A percentile compares a stretch with the other conserved stretches of the same genome.
These are phyloP conservation scores for Epizoanthus illoricatus DNA, from an alignment of 92 coral and sea anemone genomes.

Conservation along the genomic window DNA sequence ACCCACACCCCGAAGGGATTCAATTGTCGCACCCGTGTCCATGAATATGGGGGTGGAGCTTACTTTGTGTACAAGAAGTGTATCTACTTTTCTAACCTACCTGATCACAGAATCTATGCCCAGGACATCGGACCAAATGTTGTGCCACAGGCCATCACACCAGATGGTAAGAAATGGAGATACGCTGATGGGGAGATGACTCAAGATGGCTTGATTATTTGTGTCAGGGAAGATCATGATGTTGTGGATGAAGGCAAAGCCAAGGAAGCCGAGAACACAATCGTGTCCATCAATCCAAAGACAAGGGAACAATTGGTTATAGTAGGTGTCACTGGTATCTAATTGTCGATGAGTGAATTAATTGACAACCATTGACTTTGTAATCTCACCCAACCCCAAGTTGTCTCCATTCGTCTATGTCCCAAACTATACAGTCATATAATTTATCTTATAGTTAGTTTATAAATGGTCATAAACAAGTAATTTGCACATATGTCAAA, in stretches of 20 bases:
- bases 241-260: constrained; percentile 54
- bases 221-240: constrained; percentile 93
- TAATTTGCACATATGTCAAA: background rate
- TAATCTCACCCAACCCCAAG: too few species aligned
- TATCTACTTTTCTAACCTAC: constrained; percentile 86
- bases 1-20: constrained; percentile 71
- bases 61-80: constrained; percentile 75
- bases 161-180: constrained; percentile 75
- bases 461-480: too few species aligned
- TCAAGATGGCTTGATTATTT: constrained; percentile 50
- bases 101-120: constrained; percentile 79
- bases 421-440: too few species aligned
- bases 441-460: too few species aligned
- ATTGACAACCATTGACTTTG: too few species aligned
- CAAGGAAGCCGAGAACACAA: constrained; percentile 75
- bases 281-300: constrained; percentile 77
- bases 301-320: constrained; percentile 76
- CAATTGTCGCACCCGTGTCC: constrained; percentile 85
- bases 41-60: constrained; percentile 94
- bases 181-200: constrained; percentile 84
- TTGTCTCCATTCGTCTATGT: too few species aligned
- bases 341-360: too few species aligned
- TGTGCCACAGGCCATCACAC: constrained; percentile 53
- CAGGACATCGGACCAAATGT: constrained; percentile 55
- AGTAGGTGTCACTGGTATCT: constrained; percentile 45